Evolutionary conservation across 2,113 vertebrate genomes (phyloP).

Genomic region (Actenoides lindsayi): DNA sequence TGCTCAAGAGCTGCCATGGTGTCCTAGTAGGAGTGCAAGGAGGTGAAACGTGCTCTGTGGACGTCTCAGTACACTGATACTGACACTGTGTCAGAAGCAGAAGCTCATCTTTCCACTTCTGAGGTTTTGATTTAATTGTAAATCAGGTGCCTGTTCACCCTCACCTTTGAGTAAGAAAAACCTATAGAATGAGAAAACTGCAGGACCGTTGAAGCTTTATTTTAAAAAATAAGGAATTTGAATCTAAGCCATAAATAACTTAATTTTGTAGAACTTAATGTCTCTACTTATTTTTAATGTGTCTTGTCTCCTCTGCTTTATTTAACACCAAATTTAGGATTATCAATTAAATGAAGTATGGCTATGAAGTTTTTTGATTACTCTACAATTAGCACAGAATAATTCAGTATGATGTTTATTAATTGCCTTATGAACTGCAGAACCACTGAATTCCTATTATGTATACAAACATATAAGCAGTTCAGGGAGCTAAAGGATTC

Average conservation of each 20-base stretch:
- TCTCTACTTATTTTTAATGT: not conserved
- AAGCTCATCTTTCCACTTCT: not conserved
- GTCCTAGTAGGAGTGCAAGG: not conserved
- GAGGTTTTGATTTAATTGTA: not conserved
- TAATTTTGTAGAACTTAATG: not conserved
- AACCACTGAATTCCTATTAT: not conserved
- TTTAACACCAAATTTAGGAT: not conserved
- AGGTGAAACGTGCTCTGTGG: accelerated
- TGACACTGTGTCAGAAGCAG: not conserved
- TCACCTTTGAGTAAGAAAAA: not conserved
- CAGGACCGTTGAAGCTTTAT: not conserved
- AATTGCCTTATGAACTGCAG: not conserved
- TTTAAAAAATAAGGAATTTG: not conserved
- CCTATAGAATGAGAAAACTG: not conserved
- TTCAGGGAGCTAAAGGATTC: not conserved
- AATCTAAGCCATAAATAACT: not conserved
- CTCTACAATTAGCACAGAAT: not conserved
- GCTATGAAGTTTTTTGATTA: not conserved
- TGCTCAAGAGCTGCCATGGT: not conserved
- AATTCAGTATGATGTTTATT: conserved; percentile 20
- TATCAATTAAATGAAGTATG: not conserved
- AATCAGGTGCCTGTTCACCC: not conserved
- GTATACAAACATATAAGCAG: not conserved
- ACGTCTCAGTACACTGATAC: not conserved
- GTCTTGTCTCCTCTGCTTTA: not conserved